These are phyloP conservation scores for Cosmia pyralina DNA, from an alignment of 2,888 invertebrate species.

Conservation along the genomic window DNA sequence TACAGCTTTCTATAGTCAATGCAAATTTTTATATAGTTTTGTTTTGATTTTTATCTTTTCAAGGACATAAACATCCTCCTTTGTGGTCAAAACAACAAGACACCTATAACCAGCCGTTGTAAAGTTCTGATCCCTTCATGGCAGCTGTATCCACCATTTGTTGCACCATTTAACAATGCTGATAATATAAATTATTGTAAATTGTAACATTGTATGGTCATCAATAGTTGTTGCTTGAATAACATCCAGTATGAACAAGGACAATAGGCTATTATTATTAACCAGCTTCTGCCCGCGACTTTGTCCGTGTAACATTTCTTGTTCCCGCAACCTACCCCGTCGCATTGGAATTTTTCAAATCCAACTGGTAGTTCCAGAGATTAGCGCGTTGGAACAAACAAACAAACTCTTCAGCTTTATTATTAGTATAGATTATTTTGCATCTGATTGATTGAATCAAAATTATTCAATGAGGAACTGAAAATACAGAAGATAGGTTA, in stretches of 20 bases:
- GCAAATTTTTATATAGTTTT: not conserved
- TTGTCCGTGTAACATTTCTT: no score
- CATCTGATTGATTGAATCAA: slow-evolving; percentile 11
- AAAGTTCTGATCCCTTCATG: not conserved
- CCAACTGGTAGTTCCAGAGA: no score
- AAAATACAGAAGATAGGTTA: not conserved
- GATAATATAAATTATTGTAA: slow-evolving; percentile 3
- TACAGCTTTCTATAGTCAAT: not conserved
- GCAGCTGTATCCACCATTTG: not conserved
- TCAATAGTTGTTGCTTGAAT: slow-evolving; percentile 9
- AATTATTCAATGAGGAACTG: not conserved
- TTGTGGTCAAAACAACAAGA: not conserved
- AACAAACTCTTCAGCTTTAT: no score
- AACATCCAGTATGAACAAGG: slow-evolving; percentile 13
- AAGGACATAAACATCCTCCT: not conserved
- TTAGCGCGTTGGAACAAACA: no score
- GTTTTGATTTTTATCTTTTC: not conserved
- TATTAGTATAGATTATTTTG: not conserved
- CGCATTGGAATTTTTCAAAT: no score
- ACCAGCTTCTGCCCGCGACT: no score
- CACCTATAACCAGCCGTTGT: not conserved
- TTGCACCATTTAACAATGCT: not conserved
- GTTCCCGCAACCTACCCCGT: no score
- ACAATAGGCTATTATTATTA: slow-evolving; percentile 30
- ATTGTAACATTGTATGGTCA: slow-evolving; percentile 23